These are phyloP conservation scores for Papilio glaucus DNA, from an alignment of 1,140 invertebrate species.

Conservation along the genomic window DNA sequence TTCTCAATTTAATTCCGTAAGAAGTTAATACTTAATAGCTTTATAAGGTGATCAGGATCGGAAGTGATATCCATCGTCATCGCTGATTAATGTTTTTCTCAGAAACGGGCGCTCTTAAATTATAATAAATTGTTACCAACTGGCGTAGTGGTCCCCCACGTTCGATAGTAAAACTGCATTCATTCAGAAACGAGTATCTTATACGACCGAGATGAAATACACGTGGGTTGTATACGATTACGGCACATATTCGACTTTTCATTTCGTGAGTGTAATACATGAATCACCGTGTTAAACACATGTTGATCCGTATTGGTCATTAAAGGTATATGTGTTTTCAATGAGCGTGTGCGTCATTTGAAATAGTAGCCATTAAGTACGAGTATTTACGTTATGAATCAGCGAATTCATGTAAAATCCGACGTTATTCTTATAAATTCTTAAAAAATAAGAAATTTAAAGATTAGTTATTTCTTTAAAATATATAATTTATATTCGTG, in stretches of 20 bases:
- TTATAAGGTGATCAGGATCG: slow-evolving; percentile 59
- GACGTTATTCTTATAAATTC: not conserved
- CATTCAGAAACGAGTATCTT: slow-evolving; percentile 68
- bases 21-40: slow-evolving; percentile 42
- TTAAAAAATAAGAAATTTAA: not conserved
- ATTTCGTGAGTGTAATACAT: slow-evolving; percentile 57
- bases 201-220: slow-evolving; percentile 56
- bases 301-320: slow-evolving; percentile 53
- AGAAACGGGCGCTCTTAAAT: slow-evolving; percentile 55
- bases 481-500: not conserved
- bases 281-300: slow-evolving; percentile 45
- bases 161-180: slow-evolving; percentile 54
- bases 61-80: slow-evolving; percentile 58
- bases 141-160: slow-evolving; percentile 56
- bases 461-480: not conserved
- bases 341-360: slow-evolving; percentile 54
- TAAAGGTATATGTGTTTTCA: slow-evolving; percentile 51
- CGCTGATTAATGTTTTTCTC: slow-evolving; percentile 66
- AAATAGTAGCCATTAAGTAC: slow-evolving; percentile 55
- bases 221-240: slow-evolving; percentile 42
- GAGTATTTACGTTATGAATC: slow-evolving; percentile 52
- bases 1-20: no score
- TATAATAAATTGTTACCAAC: slow-evolving; percentile 53
- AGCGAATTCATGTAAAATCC: slow-evolving; percentile 42
- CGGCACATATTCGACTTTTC: slow-evolving; percentile 46